phyloP scores from a whole-genome alignment of 2,888 invertebrate species.

The Microctonus hyperodae region DNA sequence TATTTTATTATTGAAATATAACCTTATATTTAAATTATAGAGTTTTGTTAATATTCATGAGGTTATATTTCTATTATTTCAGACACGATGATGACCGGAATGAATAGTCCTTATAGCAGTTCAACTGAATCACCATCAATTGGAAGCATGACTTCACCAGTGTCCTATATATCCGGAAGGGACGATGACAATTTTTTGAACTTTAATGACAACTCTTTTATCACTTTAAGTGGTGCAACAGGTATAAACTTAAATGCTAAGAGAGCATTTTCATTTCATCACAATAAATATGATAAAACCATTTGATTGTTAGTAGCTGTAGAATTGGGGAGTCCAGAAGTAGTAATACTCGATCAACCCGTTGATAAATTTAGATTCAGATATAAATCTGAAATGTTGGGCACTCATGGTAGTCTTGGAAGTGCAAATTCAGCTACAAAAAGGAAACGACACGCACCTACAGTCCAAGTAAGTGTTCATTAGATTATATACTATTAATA shows the following conservation, averaged over 20 bases:
- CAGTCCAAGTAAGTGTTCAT: slow-evolving; percentile 71
- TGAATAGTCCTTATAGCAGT: slow-evolving; percentile 42
- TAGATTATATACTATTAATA: not conserved
- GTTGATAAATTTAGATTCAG: slow-evolving; percentile 83
- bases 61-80: slow-evolving; percentile 1
- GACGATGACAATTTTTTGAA: slow-evolving; percentile 26
- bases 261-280: too few species aligned
- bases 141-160: slow-evolving; percentile 42
- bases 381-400: slow-evolving; percentile 87
- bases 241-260: slow-evolving; percentile 29
- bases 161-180: slow-evolving; percentile 43
- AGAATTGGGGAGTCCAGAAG: slow-evolving; percentile 57
- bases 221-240: slow-evolving; percentile 40
- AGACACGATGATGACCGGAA: slow-evolving; percentile 14
- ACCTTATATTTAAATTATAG: not conserved
- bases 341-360: slow-evolving; percentile 77
- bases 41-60: too few species aligned
- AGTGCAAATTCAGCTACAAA: slow-evolving; percentile 70
- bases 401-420: slow-evolving; percentile 81
- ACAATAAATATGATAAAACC: not conserved
- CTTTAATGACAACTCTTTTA: slow-evolving; percentile 35
- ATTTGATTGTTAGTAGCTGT: slow-evolving; percentile 3
- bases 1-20: not conserved
- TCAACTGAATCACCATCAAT: slow-evolving; percentile 42
- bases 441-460: slow-evolving; percentile 75